phyloP scores from a whole-genome alignment of 1,140 invertebrate species.

The Heliothis virescens region DNA sequence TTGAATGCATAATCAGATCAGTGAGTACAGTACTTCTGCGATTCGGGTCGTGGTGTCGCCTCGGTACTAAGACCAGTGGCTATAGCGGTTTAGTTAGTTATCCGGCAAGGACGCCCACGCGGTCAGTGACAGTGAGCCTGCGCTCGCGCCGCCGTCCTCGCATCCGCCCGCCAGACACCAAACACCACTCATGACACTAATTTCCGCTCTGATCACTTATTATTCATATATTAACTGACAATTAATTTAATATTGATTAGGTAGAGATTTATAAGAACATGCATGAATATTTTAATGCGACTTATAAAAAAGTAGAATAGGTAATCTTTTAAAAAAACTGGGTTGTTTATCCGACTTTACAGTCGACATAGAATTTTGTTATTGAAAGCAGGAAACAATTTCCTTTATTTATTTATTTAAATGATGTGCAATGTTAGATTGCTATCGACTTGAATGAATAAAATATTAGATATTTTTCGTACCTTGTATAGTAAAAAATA shows the following conservation, averaged over 20 bases:
- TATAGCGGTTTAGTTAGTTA: constrained; percentile 17
- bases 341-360: too few relatives aligned
- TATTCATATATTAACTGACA: not conserved
- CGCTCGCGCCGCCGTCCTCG: constrained; percentile 11
- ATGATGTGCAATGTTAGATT: not conserved
- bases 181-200: constrained; percentile 6
- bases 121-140: constrained; percentile 66
- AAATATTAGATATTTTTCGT: too few relatives aligned
- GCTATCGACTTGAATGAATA: constrained; percentile 5
- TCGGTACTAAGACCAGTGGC: not conserved
- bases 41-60: not conserved
- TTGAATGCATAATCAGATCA: too few relatives aligned
- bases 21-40: too few relatives aligned
- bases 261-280: not conserved
- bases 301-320: too few relatives aligned
- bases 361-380: constrained; percentile 5
- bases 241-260: not conserved
- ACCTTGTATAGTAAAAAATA: too few relatives aligned
- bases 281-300: not conserved
- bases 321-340: too few relatives aligned
- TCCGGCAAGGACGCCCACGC: constrained; percentile 47
- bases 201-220: constrained; percentile 59
- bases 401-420: constrained; percentile 12
- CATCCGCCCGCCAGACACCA: constrained; percentile 17
- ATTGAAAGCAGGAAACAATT: constrained; percentile 37